Base-by-base conservation (phyloP, 2,797 vertebrate genomes). In the Echeneis naucrates region DNA sequence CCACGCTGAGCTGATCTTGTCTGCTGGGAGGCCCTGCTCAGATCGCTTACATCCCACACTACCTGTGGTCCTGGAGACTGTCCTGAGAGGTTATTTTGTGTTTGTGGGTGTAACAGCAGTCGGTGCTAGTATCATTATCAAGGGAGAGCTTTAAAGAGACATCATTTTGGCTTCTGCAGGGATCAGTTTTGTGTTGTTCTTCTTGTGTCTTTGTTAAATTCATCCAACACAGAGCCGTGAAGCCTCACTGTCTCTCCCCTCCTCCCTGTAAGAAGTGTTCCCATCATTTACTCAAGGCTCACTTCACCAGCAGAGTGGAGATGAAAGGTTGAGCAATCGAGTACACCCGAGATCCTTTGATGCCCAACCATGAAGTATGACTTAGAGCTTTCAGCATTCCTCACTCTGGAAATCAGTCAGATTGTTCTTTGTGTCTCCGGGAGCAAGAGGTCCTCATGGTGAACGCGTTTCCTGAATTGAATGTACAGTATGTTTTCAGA, bases 331-430 rank as follows among this genome's bases (percentile, higher is more conserved):
- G 72, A 89, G 65, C 89, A 72, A 80, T 89, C 9, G 17, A 90
- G 87, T 66, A 68, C 82, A 78, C 58, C 57, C 50, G 21, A 58
- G 67, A 68, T 72, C 77, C 85, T 91, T 89, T 91, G 89, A 92
- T 88, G 72, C 73, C 73, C 63, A 3, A 84, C 84, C 84, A 80
- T 91, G 85, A 90, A 90, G 89, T 85, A 82, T 82, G 79, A 87
- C 89, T 80, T 66, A 87, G 83, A 76, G 86, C 87, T 89, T 80
- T 90, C 70, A 86, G 84, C 77, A 77, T 89, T 90, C 89, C 84
- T 89, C 78, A 78, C 84, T 82, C 52, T 59, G 75, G 77, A 77
- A 75, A 75, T 77, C 81, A 80, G 75, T 67, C 67, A 51, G 54
- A 58, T 72, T n/a, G 70, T 19, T 60, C 38, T 2, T 26, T 55